These are phyloP conservation scores for Eurystomus glaucurus DNA, from an alignment of 2,797 vertebrate genomes.

Conservation along the genomic window DNA sequence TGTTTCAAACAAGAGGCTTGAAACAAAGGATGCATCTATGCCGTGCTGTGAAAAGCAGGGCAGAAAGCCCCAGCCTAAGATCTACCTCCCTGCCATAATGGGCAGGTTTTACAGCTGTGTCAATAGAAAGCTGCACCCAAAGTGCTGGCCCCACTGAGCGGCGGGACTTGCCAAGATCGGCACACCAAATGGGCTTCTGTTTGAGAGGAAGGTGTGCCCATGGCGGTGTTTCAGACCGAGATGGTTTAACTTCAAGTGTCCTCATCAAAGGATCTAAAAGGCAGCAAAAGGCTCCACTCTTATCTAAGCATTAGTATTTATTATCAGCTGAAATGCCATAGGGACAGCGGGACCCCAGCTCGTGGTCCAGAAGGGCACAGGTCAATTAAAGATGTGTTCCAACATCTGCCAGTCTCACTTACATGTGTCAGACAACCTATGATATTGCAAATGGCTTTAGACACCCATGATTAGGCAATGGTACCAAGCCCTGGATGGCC, in stretches of 20 bases:
- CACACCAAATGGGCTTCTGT: neutral
- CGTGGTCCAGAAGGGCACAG: neutral
- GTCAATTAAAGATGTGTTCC: neutral
- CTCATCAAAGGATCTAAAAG: neutral
- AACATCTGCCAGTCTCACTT: neutral
- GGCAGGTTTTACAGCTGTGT: constrained; percentile 31
- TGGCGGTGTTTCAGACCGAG: fast-evolving
- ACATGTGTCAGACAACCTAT: neutral
- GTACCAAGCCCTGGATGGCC: neutral
- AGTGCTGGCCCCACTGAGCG: neutral
- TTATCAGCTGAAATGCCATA: neutral
- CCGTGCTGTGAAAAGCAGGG: neutral
- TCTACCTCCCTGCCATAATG: neutral
- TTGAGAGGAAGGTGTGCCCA: constrained; percentile 5
- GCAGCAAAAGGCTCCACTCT: neutral
- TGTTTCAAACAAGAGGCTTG: neutral
- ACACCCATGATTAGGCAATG: neutral
- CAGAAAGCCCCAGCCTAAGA: neutral
- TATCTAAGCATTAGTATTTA: neutral
- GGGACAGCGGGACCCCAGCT: neutral
- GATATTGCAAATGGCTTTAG: neutral
- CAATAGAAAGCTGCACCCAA: constrained; percentile 48
- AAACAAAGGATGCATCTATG: neutral
- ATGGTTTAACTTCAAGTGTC: neutral
- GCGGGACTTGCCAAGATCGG: neutral